Evolutionary conservation across 53 echinoderm and acorn worm species (phyloP).

Genomic region (Astropecten irregularis): DNA sequence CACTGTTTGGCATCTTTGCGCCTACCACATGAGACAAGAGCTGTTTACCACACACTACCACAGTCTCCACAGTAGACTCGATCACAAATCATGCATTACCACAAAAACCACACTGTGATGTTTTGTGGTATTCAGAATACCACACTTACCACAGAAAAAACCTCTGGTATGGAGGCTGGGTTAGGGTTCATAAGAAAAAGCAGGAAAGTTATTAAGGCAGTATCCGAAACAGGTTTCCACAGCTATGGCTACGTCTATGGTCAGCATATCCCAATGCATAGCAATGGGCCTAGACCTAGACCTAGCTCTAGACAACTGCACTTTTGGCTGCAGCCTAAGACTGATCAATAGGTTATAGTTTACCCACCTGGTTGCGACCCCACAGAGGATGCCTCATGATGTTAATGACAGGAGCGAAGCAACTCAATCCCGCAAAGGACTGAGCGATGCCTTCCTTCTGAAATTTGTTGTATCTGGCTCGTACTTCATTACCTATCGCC

Average conservation of each 20-base stretch:
- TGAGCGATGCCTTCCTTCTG: constrained; percentile 42
- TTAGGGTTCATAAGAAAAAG: neutral
- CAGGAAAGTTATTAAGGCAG: neutral
- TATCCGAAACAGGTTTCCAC: neutral
- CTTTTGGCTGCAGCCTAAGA: neutral
- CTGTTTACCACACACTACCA: too few species aligned
- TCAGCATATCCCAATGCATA: too few species aligned
- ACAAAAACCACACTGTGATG: too few species aligned
- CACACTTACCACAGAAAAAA: neutral
- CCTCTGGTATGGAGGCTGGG: neutral
- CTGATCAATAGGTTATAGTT: neutral
- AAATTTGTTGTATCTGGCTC: constrained; percentile 83
- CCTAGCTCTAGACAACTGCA: too few species aligned
- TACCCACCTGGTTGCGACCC: constrained; percentile 90
- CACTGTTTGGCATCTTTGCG: neutral
- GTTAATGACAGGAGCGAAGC: constrained; percentile 94
- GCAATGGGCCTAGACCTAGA: neutral
- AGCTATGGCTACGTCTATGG: too few species aligned
- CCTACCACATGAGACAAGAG: too few species aligned
- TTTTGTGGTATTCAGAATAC: too few species aligned
- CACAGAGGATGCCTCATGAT: constrained; percentile 94
- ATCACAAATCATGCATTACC: too few species aligned
- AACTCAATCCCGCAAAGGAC: constrained; percentile 80
- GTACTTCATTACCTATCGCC: constrained; percentile 85
- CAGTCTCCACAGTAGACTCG: too few species aligned